phyloP scores from a whole-genome alignment of 2,888 invertebrate genomes.

The Sarcophaga carnaria region DNA sequence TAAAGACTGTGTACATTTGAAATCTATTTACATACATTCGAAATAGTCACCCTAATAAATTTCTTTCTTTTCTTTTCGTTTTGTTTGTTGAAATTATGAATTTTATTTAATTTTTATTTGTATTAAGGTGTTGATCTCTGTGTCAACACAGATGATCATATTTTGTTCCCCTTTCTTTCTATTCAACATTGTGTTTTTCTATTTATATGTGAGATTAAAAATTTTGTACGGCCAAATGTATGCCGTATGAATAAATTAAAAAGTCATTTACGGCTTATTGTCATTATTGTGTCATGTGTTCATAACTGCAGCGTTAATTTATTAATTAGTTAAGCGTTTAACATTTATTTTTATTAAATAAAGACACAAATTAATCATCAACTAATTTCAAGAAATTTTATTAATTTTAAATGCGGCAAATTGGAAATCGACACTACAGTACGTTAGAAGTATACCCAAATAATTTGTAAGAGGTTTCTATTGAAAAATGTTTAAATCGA shows the following conservation, averaged over 20 bases:
- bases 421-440: too few species aligned
- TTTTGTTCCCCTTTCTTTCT: slow-evolving; percentile 72
- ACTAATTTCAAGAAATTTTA: too few species aligned
- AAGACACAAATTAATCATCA: neutral
- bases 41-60: slow-evolving; percentile 35
- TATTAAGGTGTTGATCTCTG: slow-evolving; percentile 78
- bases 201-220: slow-evolving; percentile 38
- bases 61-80: neutral
- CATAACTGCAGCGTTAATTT: slow-evolving; percentile 53
- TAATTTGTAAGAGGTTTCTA: too few species aligned
- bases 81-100: slow-evolving; percentile 52
- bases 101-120: slow-evolving; percentile 54
- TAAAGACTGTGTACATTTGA: neutral
- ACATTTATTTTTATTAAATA: too few species aligned
- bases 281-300: slow-evolving; percentile 53
- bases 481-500: too few species aligned
- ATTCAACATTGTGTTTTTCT: slow-evolving; percentile 2
- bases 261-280: slow-evolving; percentile 27
- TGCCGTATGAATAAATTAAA: slow-evolving; percentile 48
- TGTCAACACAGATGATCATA: slow-evolving; percentile 82
- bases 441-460: too few species aligned
- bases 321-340: slow-evolving; percentile 47
- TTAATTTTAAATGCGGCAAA: too few species aligned
- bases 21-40: neutral
- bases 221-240: neutral